A percentile compares a stretch with the other conserved stretches of the same genome.
Evolutionary conservation across 2,888 invertebrate species (phyloP).

Genomic region (Phanerotoma sp.): DNA sequence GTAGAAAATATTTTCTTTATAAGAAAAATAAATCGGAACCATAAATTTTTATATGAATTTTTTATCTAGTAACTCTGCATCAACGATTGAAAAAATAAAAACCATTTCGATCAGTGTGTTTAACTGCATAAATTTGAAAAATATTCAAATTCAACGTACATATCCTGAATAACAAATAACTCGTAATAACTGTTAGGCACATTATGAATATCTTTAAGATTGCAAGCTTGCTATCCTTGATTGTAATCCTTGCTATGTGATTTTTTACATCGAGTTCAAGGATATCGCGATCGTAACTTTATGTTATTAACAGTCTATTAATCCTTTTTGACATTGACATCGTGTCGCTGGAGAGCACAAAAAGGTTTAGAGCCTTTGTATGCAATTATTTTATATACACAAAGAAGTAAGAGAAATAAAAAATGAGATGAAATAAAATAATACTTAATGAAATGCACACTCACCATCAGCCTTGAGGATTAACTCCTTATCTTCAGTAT

Average conservation of each 20-base stretch:
- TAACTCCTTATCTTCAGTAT: slow-evolving; percentile 47
- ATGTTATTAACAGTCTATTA: slow-evolving; percentile 42
- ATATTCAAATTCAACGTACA: slow-evolving; percentile 1
- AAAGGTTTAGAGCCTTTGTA: no score
- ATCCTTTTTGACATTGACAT: slow-evolving; percentile 27
- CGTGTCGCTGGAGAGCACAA: not conserved
- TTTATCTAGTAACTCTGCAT: not conserved
- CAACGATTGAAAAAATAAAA: slow-evolving; percentile 5
- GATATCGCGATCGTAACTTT: slow-evolving; percentile 36
- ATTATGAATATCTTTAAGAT: no score
- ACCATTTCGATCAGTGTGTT: slow-evolving; percentile 21
- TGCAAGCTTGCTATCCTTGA: slow-evolving; percentile 41
- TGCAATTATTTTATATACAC: no score
- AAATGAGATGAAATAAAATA: not conserved
- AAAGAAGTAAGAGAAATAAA: not conserved
- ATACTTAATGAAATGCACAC: slow-evolving; percentile 17
- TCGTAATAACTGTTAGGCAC: not conserved
- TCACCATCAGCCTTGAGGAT: slow-evolving; percentile 49
- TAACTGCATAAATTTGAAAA: not conserved
- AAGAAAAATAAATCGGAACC: no score
- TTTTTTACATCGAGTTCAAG: slow-evolving; percentile 39
- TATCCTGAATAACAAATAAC: slow-evolving; percentile 9
- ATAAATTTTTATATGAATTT: not conserved
- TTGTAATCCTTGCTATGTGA: slow-evolving; percentile 33
- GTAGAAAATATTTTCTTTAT: no score